phyloP scores from a whole-genome alignment of 2,797 vertebrate species.

The Manis javanica region DNA sequence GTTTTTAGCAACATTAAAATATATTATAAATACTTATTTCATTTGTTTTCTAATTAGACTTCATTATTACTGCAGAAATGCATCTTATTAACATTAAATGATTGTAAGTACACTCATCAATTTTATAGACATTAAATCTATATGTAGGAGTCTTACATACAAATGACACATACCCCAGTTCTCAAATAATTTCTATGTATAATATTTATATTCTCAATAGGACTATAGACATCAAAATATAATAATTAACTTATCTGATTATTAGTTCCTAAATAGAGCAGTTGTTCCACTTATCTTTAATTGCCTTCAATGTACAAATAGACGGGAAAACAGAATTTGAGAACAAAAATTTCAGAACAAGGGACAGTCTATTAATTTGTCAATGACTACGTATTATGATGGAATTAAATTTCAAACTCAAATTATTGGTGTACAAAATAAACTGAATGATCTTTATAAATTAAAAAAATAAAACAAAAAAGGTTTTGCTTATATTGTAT shows the following conservation, averaged over 20 bases:
- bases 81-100: neutral
- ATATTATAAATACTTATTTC: neutral
- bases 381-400: neutral
- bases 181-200: neutral
- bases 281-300: neutral
- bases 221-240: neutral
- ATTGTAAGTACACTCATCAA: neutral
- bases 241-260: neutral
- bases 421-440: neutral
- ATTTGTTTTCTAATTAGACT: constrained; percentile 17
- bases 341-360: constrained; percentile 10
- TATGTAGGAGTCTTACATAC: neutral
- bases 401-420: constrained; percentile 32
- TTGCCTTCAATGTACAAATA: neutral
- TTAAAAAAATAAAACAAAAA: constrained; percentile 17
- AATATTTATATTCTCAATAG: constrained; percentile 37
- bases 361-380: neutral
- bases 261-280: neutral
- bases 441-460: neutral
- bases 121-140: constrained; percentile 5
- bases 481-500: neutral
- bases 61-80: neutral
- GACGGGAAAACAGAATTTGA: neutral
- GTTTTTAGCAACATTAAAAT: constrained; percentile 29
- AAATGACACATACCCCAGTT: neutral